Evolutionary conservation across 2,797 vertebrate genomes (phyloP).

Genomic region (Scyliorhinus canicula): DNA sequence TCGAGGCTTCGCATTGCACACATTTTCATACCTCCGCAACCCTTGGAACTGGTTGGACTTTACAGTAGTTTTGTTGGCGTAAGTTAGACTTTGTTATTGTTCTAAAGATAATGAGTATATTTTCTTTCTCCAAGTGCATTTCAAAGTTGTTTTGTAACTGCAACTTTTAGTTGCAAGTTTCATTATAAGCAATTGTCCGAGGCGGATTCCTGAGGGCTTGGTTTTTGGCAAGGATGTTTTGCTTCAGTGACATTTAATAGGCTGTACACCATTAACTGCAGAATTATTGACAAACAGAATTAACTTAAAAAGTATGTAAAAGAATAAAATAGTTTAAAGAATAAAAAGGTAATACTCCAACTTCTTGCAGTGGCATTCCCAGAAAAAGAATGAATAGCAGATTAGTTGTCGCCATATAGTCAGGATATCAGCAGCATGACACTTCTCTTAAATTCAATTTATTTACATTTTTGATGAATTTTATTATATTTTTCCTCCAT

Average conservation of each 20-base stretch:
- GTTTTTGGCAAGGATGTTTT: background rate
- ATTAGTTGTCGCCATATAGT: background rate
- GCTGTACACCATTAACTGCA: background rate
- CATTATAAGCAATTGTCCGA: background rate
- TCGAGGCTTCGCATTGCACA: constrained; percentile 38
- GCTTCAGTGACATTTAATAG: background rate
- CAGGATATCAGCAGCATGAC: background rate
- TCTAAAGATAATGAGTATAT: background rate
- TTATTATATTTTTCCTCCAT: background rate
- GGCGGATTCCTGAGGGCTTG: background rate
- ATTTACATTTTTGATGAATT: background rate
- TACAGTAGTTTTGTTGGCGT: constrained; percentile 39
- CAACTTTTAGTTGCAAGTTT: background rate
- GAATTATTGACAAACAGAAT: background rate
- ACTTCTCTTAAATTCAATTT: background rate
- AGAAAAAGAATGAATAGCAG: background rate
- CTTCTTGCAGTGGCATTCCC: background rate
- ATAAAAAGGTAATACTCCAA: background rate
- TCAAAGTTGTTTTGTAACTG: background rate
- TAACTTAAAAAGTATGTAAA: background rate
- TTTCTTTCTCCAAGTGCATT: background rate
- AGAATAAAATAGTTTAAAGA: background rate
- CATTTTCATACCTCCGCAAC: constrained; percentile 38
- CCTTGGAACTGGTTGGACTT: constrained; percentile 42
- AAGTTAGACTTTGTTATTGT: constrained; percentile 4